Conservation (phyloP, 2,888 invertebrate species). For the Conomelus anceps region DNA sequence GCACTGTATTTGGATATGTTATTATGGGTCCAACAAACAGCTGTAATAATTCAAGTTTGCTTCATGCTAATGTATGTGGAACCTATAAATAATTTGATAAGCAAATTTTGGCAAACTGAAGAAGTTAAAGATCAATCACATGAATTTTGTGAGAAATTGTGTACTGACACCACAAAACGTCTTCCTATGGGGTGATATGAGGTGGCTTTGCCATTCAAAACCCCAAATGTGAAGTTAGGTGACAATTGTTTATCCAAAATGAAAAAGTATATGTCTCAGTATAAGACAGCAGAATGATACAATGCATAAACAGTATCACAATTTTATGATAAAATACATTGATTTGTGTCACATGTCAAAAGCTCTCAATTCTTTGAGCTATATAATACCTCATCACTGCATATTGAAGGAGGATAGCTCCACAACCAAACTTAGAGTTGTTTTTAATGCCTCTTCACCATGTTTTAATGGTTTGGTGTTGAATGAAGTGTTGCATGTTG, state of each 20-base stretch:
- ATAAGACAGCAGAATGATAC: not conserved
- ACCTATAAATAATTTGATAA: not conserved
- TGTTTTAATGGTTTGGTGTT: not conserved
- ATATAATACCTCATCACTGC: not conserved
- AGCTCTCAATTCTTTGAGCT: not conserved
- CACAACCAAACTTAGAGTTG: not conserved
- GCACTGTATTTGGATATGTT: not conserved
- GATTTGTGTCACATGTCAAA: not conserved
- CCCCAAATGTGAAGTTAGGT: not conserved
- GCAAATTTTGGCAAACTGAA: not conserved
- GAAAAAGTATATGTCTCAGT: not conserved
- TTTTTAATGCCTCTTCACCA: not conserved
- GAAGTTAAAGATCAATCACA: not conserved
- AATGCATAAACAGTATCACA: not conserved
- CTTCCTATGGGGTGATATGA: not conserved
- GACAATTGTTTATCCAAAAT: not conserved
- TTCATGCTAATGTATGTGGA: not conserved
- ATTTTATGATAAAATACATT: not conserved
- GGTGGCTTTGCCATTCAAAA: not conserved
- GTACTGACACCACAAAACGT: too few species aligned
- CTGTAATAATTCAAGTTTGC: not conserved
- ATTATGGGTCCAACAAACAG: not conserved
- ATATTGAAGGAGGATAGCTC: not conserved
- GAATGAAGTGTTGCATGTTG: not conserved
- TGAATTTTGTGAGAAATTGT: not conserved